Evolutionary conservation across 2,797 vertebrate genomes (phyloP).

Genomic region (Tinamus major): DNA sequence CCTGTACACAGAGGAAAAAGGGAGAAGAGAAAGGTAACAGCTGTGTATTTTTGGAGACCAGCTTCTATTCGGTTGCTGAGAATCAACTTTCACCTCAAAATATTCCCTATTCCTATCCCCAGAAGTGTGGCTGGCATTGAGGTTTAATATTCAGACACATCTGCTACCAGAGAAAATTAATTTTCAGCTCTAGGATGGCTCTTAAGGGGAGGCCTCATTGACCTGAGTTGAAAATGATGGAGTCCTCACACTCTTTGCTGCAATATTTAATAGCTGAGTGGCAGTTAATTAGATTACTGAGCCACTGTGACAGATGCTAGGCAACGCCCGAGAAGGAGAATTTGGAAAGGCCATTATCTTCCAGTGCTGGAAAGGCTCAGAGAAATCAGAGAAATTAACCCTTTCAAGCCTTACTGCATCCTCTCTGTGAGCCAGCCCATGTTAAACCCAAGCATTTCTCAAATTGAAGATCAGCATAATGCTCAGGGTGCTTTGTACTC

Average conservation of each 20-base stretch:
- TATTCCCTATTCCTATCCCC: not conserved
- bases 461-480: not conserved
- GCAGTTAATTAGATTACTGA: slow-evolving; percentile 56
- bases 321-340: slow-evolving; percentile 34
- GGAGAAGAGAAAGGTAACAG: not conserved
- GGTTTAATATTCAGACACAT: not conserved
- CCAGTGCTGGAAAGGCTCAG: not conserved
- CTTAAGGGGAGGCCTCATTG: slow-evolving; percentile 30
- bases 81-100: not conserved
- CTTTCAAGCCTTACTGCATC: not conserved
- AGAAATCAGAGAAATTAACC: slow-evolving; percentile 31
- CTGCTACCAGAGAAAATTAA: slow-evolving; percentile 59
- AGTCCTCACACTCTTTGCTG: slow-evolving; percentile 42
- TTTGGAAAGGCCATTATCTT: slow-evolving; percentile 59
- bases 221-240: slow-evolving; percentile 45
- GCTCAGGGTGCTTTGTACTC: not conserved
- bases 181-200: slow-evolving; percentile 35
- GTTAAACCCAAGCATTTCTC: not conserved
- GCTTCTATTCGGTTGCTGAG: not conserved
- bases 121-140: not conserved
- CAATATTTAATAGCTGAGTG: slow-evolving; percentile 48
- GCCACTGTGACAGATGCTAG: slow-evolving; percentile 55
- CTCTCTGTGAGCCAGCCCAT: not conserved
- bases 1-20: accelerated
- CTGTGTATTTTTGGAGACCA: not conserved